Base-by-base conservation (phyloP, 1,140 invertebrate species). In the Tetramorium simillimum region DNA sequence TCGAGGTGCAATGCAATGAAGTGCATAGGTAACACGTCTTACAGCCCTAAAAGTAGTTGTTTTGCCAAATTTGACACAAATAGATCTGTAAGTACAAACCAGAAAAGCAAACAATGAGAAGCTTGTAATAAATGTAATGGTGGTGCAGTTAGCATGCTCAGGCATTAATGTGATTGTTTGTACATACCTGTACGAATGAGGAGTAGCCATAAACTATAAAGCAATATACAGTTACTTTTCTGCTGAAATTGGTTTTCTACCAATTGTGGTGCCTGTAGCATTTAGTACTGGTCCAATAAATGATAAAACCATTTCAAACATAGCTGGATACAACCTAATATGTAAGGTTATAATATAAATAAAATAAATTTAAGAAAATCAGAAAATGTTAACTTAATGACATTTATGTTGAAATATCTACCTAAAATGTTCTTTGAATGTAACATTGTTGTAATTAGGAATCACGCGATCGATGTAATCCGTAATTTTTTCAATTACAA, bases 361-460 rank as follows among this genome's bases (percentile, higher is more conserved):
- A 0, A 67, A 21, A 67, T 46, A 12, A 69, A 69, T 46, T 69
- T 43, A 69, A 69, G 24, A 69, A 69, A 43, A 69, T 5, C 0
- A 16, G n/a, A 69, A 46, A 69, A 69, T 69, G 43, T 67, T 21
- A 12, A 21, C 9, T 21, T 67, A 10, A 67, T 21, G 40, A 69
- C 14, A 24, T 24, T 69, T 46, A 69, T 69, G 12, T 69, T 69
- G 12, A 46, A 67, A 69, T 24, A 5, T 0, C 9, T 69, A 69
- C 67, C 67, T 69, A 46, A 69, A 69, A 69, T 46, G 67, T 46
- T 69, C 10, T 69, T 46, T 69, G 7, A 69, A 69, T 46, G 24
- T 46, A 21, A 16, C 9, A 9, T 69, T 69, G 5, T n/a, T 46
- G 21, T 69, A 69, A 69, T 46, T 46, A 46, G 40, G 67, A 69